A percentile compares a stretch with the other conserved stretches of the same genome.
Evolutionary conservation across 2,888 invertebrate genomes (phyloP).

Genomic region (Diarsia dahlii): DNA sequence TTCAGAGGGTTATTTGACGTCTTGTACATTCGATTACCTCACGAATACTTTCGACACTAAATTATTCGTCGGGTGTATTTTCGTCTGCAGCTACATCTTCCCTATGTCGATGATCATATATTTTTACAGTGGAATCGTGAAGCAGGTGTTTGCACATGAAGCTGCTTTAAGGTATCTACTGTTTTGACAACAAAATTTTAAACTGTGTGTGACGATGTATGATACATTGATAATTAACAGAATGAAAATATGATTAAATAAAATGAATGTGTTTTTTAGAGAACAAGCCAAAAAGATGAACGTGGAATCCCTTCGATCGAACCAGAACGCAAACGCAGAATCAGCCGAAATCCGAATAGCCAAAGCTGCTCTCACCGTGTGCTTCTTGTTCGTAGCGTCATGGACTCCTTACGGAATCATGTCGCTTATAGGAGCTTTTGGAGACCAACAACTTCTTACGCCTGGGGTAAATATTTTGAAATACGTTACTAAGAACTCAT

Average conservation of each 20-base stretch:
- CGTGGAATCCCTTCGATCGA: conserved; percentile 95
- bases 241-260: neutral
- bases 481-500: neutral
- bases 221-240: neutral
- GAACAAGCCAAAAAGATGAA: conserved; percentile 96
- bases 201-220: neutral
- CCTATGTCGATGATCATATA: conserved; percentile 95
- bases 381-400: conserved; percentile 95
- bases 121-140: conserved; percentile 97
- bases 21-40: conserved; percentile 96
- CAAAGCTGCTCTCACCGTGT: conserved; percentile 96
- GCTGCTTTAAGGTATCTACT: conserved; percentile 92
- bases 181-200: neutral
- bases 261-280: conserved; percentile 66
- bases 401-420: conserved; percentile 98
- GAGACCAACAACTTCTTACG: conserved; percentile 93
- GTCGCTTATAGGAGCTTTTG: conserved; percentile 95
- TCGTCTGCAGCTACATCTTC: conserved; percentile 94
- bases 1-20: conserved; percentile 97
- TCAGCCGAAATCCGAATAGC: conserved; percentile 96
- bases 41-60: conserved; percentile 95
- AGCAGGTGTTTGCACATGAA: conserved; percentile 96
- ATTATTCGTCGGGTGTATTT: conserved; percentile 94
- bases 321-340: conserved; percentile 92
- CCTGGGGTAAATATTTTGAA: conserved; percentile 89